These are phyloP conservation scores for Sycophila texana DNA, from an alignment of 2,888 invertebrate species.

Conservation along the genomic window DNA sequence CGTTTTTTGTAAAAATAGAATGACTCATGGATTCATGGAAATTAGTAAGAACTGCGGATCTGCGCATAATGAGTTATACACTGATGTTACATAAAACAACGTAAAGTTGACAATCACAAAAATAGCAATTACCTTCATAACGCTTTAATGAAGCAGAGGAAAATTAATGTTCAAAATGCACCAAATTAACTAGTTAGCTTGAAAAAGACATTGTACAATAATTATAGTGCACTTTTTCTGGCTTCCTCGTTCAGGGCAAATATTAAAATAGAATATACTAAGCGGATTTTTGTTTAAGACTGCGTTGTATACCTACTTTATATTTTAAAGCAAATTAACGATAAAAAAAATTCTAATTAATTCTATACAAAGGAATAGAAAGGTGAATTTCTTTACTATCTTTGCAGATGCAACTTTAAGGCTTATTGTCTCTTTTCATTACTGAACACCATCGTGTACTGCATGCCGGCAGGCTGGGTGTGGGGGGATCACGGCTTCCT, in stretches of 20 bases:
- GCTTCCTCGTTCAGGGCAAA: too few relatives aligned
- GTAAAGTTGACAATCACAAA: neutral
- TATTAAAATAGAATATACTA: too few relatives aligned
- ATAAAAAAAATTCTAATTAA: too few relatives aligned
- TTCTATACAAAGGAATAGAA: too few relatives aligned
- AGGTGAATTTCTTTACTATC: neutral
- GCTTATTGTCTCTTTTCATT: slow-evolving; percentile 94
- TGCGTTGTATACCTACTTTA: too few relatives aligned
- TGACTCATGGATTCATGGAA: neutral
- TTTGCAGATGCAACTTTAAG: slow-evolving; percentile 88
- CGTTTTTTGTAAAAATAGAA: neutral
- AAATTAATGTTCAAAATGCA: neutral
- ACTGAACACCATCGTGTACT: slow-evolving; percentile 92
- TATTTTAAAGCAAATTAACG: too few relatives aligned
- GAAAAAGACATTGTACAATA: too few relatives aligned
- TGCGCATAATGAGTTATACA: neutral
- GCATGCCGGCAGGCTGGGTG: slow-evolving; percentile 95
- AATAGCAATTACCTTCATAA: slow-evolving; percentile 8
- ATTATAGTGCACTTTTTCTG: too few relatives aligned
- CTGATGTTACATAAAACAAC: slow-evolving; percentile 8
- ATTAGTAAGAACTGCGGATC: neutral
- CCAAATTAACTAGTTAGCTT: neutral
- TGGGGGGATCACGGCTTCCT: slow-evolving; percentile 94
- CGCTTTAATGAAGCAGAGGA: neutral
- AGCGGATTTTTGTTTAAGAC: too few relatives aligned